Percentiles rank a stretch among this genome's conserved stretches.
Evolutionary conservation across 2,797 vertebrate genomes (phyloP).

Genomic region (Siniperca undulata): DNA sequence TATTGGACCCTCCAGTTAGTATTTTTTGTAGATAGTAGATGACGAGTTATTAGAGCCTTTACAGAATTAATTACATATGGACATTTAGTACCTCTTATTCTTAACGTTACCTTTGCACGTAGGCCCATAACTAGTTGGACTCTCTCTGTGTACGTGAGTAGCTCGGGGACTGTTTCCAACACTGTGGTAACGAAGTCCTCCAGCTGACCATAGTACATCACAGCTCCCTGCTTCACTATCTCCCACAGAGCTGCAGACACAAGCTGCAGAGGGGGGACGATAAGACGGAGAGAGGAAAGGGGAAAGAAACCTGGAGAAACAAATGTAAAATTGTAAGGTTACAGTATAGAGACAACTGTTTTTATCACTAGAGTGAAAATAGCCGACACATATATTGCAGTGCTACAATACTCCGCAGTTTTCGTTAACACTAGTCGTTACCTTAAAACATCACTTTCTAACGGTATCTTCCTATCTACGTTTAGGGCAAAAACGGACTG

Average conservation of each 20-base stretch:
- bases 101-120: constrained; percentile 33
- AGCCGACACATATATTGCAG: not conserved
- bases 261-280: constrained; percentile 63
- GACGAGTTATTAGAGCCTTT: not conserved
- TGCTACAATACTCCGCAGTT: not conserved
- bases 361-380: not conserved
- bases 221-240: constrained; percentile 55
- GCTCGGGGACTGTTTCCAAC: constrained; percentile 51
- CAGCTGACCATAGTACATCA: constrained; percentile 56
- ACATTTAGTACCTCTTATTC: not conserved
- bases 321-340: not conserved
- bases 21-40: not conserved
- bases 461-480: not conserved
- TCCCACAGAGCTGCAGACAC: constrained; percentile 63
- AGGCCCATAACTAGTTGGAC: constrained; percentile 44
- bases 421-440: not conserved
- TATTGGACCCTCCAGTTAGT: not conserved
- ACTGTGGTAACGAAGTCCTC: constrained; percentile 62
- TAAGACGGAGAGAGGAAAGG: constrained; percentile 48
- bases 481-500: not conserved
- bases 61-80: not conserved
- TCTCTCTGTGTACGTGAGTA: constrained; percentile 47
- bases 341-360: not conserved
- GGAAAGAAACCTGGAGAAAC: constrained; percentile 21
- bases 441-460: not conserved